Percentiles rank a stretch among this genome's conserved stretches.
Evolutionary conservation across 2,888 invertebrate genomes (phyloP).

Genomic region (Blastobasis adustella): DNA sequence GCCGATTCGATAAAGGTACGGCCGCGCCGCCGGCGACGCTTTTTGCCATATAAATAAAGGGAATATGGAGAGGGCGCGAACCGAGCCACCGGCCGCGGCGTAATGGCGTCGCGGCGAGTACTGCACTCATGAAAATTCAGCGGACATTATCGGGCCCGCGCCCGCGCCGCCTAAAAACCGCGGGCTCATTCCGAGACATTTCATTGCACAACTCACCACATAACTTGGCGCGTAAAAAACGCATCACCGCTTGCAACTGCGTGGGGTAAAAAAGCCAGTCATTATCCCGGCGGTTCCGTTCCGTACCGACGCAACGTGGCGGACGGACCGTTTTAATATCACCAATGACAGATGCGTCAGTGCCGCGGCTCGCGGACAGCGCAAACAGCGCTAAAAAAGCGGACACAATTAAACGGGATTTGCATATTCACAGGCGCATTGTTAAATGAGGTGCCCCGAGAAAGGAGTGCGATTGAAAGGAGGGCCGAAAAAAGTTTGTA

Average conservation of each 20-base stretch:
- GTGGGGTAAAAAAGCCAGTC: conserved; percentile 39
- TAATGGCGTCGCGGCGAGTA: conserved; percentile 61
- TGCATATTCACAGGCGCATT: conserved; percentile 56
- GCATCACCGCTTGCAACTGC: conserved; percentile 34
- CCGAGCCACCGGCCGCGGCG: conserved; percentile 24
- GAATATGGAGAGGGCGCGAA: conserved; percentile 47
- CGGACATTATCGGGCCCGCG: conserved; percentile 34
- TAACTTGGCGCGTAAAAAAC: conserved; percentile 28
- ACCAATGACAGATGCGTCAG: conserved; percentile 69
- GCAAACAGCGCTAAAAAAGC: conserved; percentile 35
- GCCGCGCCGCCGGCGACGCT: conserved; percentile 50
- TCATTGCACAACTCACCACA: conserved; percentile 27
- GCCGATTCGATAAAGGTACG: conserved; percentile 62
- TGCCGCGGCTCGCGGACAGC: conserved; percentile 16
- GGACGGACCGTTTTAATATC: conserved; percentile 57
- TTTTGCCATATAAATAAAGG: conserved; percentile 60
- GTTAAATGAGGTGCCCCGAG: conserved; percentile 34
- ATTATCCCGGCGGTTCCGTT: conserved; percentile 40
- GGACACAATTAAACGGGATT: conserved; percentile 57
- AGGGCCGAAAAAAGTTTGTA: conserved; percentile 28
- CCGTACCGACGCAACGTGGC: conserved; percentile 35
- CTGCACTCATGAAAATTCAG: conserved; percentile 68
- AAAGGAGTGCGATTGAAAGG: conserved; percentile 42
- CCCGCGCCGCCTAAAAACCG: conserved; percentile 38
- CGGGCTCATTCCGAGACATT: conserved; percentile 45